A percentile compares a stretch with the other conserved stretches of the same genome.
Evolutionary conservation across 2,113 vertebrate species (phyloP).

Genomic region (Procavia capensis): DNA sequence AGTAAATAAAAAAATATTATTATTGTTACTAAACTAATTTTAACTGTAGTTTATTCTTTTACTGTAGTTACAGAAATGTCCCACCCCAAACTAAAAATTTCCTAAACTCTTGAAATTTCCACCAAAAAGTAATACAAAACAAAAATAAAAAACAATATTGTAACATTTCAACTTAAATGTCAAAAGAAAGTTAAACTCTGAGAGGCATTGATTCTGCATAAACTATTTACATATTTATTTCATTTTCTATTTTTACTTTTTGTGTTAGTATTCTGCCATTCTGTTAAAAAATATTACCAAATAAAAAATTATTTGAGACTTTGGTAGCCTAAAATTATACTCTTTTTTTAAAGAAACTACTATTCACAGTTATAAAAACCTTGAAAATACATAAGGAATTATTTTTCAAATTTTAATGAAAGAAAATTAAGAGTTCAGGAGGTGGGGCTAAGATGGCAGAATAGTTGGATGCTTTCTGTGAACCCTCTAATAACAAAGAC

Average conservation of each 20-base stretch:
- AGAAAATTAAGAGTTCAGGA: background rate
- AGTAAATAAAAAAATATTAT: background rate
- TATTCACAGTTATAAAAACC: background rate
- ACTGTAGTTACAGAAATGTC: background rate
- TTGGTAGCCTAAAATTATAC: background rate
- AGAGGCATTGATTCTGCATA: background rate
- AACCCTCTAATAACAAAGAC: too few relatives aligned
- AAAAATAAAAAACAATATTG: background rate
- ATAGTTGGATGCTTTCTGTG: too few relatives aligned
- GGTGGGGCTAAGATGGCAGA: too few relatives aligned
- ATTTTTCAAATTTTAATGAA: background rate
- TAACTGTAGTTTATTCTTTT: background rate
- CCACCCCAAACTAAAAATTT: background rate
- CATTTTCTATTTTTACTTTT: background rate
- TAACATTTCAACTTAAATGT: constrained; percentile 42
- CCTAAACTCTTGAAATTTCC: background rate
- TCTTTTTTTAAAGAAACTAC: background rate
- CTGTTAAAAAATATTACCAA: background rate
- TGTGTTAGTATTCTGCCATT: background rate
- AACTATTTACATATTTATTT: too few relatives aligned
- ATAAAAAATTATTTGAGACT: background rate
- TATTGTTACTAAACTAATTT: background rate
- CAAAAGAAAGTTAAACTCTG: constrained; percentile 9
- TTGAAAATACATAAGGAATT: background rate
- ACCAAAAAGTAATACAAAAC: background rate